Conservation (phyloP, 2,113 vertebrate species). For the Alouatta palliata region DNA sequence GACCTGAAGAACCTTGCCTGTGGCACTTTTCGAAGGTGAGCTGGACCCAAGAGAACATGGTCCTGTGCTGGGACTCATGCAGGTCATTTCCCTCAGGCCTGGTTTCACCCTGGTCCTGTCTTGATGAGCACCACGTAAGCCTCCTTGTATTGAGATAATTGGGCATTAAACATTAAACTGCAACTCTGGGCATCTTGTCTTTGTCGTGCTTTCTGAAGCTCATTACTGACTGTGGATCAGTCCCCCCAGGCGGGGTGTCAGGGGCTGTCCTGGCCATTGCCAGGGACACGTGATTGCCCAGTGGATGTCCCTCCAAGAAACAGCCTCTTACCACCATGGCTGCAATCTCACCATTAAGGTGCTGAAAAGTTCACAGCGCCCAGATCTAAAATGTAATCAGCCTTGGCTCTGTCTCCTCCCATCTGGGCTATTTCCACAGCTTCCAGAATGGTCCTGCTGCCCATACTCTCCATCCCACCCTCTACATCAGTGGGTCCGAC, state of each 20-base stretch:
- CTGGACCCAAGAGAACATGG: not conserved
- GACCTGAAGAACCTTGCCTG: not conserved
- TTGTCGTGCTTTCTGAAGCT: constrained; percentile 6
- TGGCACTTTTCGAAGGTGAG: not conserved
- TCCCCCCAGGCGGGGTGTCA: not conserved
- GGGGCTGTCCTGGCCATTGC: not conserved
- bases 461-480: not conserved
- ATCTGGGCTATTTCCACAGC: too few relatives aligned
- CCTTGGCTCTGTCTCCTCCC: not conserved
- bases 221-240: not conserved
- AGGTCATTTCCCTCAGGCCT: not conserved
- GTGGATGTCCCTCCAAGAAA: not conserved
- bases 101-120: not conserved
- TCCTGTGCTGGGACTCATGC: not conserved
- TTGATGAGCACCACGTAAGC: not conserved
- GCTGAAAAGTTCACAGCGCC: not conserved
- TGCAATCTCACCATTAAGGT: not conserved
- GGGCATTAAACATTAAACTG: constrained; percentile 77
- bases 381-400: not conserved
- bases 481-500: not conserved
- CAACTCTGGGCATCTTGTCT: not conserved
- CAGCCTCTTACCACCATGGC: not conserved
- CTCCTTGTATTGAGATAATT: not conserved
- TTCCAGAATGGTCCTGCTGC: not conserved
- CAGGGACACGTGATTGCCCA: not conserved